Conservation (phyloP, 2,888 invertebrate genomes). For the Macrostomum cliftonense region DNA sequence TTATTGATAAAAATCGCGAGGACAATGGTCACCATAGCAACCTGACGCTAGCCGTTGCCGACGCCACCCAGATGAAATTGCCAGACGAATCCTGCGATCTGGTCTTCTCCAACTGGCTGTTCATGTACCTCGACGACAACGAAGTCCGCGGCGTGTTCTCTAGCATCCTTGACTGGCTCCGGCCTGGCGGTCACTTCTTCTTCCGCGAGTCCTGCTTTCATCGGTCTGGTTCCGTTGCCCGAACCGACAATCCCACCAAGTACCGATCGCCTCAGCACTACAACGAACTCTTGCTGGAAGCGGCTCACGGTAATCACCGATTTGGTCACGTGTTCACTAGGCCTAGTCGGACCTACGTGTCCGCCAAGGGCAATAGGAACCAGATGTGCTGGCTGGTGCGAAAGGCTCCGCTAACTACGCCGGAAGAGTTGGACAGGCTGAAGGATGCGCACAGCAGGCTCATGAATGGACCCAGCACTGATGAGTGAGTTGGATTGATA, state of each 20-base stretch:
- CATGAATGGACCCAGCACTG: no score
- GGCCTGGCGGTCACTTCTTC: constrained; percentile 34
- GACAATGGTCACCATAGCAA: constrained; percentile 30
- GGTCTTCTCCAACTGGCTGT: constrained; percentile 41
- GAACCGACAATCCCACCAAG: constrained; percentile 12
- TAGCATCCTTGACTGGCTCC: constrained; percentile 37
- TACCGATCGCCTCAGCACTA: constrained; percentile 27
- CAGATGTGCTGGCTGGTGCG: constrained; percentile 21
- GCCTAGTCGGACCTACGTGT: constrained; percentile 21
- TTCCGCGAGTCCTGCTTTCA: constrained; percentile 40
- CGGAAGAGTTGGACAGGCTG: no score
- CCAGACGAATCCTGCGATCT: constrained; percentile 28
- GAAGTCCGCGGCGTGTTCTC: constrained; percentile 32
- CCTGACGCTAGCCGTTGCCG: constrained; percentile 34
- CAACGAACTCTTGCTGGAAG: constrained; percentile 13
- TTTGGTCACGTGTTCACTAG: constrained; percentile 10
- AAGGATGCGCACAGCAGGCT: no score
- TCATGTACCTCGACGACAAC: constrained; percentile 40
- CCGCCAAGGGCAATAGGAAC: constrained; percentile 18
- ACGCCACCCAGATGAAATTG: constrained; percentile 35
- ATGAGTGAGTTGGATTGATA: no score
- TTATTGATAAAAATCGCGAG: constrained; percentile 35
- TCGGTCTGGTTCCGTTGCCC: constrained; percentile 27
- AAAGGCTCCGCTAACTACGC: constrained; percentile 13
- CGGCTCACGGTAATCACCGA: constrained; percentile 2